Evolutionary conservation across 64 coral and sea anemone species (phyloP).

Genomic region (Actinia equina): DNA sequence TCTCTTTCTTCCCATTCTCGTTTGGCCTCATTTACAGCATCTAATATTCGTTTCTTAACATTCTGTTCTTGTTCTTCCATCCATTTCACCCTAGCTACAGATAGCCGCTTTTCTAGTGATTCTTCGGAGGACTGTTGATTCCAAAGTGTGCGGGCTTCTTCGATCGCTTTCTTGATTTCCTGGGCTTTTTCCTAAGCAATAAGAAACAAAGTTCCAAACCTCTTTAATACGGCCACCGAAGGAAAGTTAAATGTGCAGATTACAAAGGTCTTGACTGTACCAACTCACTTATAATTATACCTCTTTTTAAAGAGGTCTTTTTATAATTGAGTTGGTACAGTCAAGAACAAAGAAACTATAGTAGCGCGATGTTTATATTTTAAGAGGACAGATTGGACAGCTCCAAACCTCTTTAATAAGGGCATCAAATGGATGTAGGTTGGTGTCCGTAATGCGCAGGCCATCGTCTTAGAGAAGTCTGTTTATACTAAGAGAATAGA

Average conservation of each 20-base stretch:
- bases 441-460: no score
- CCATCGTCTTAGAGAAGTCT: no score
- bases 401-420: no score
- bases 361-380: no score
- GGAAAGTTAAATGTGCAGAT: not conserved
- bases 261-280: not conserved
- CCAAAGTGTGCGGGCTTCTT: conserved; percentile 10
- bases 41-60: conserved; percentile 41
- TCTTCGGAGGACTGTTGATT: not conserved
- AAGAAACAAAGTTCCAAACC: not conserved
- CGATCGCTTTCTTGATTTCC: conserved; percentile 4
- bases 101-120: conserved; percentile 21
- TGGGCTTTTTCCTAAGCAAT: not conserved
- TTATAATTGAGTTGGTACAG: no score
- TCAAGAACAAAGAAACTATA: no score
- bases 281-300: no score
- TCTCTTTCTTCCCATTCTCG: conserved; percentile 59
- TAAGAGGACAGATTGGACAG: no score
- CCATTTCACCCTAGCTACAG: conserved; percentile 31
- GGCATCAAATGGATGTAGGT: no score
- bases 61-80: conserved; percentile 44
- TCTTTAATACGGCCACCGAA: not conserved
- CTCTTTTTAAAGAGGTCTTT: no score
- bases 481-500: no score
- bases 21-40: conserved; percentile 51